Evolutionary conservation across 2,797 vertebrate genomes (phyloP), one percentile per base, ranked within the genome.

Genomic region (Peromyscus attwateri): DNA sequence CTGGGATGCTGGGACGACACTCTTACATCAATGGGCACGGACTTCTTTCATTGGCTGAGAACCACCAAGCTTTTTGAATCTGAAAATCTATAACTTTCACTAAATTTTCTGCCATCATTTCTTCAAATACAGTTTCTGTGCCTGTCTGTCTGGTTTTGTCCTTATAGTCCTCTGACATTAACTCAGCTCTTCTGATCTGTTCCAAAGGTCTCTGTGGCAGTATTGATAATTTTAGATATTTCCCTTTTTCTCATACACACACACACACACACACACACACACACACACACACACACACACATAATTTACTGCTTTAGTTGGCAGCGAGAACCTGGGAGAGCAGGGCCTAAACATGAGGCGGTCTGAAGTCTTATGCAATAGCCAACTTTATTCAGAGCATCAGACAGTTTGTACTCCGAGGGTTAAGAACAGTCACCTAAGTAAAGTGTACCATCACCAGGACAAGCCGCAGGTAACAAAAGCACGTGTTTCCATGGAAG

Each of bases 81-180:
- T 82, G 29, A 89, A 66, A 77, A 83, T 64, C 57, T 87, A 10
- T 83, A 81, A 83, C 34, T 79, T 97, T 80, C 46, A 73, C 52
- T 92, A 85, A 89, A 85, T 93, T 89, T 91, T 85, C n/a, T 70
- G 66, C 1, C 37, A 79, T 94, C 37, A 37, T 83, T 91, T 93
- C 37, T 94, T 55, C 60, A 66, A 31, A 49, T 57, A 37, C 79
- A 37, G 19, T 60, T 57, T 57, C 37, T 76, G 68, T 49, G 37
- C 25, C 40, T 40, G 40, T 60, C 27, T 83, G 14, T 60, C 27
- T 83, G 14, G 34, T 75, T 64, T 49, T 43, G 71, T 25, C 4
- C 43, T 27, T 89, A 5, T 43, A 25, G 57, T 37, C 73, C 62
- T 66, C 10, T 43, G 71, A 25, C 70, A 75, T 4, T 13, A 83